Percentiles rank a stretch among this genome's conserved stretches.
phyloP scores from a whole-genome alignment of 2,113 vertebrate species.

The Pleuronectes platessa region DNA sequence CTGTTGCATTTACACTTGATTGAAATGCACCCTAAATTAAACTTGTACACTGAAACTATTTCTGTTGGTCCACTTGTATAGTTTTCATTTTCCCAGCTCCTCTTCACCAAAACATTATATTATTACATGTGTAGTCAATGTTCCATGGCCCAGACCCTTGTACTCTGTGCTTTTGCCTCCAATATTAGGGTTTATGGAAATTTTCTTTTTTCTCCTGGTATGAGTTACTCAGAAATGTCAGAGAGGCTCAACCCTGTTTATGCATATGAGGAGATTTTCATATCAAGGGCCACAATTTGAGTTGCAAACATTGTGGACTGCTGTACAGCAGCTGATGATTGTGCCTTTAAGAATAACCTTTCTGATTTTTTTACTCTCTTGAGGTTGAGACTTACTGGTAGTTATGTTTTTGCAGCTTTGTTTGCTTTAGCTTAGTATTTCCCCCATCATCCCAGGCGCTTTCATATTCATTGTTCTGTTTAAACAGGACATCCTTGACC shows the following conservation, averaged over 20 bases:
- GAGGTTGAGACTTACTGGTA: conserved; percentile 72
- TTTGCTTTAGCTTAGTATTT: conserved; percentile 68
- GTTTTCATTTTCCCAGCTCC: conserved; percentile 15
- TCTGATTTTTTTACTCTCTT: conserved; percentile 23
- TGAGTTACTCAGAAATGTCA: conserved; percentile 22
- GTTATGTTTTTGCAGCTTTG: conserved; percentile 76
- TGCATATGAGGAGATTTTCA: neutral
- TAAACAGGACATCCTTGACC: conserved; percentile 38
- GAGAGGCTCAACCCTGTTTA: conserved; percentile 16
- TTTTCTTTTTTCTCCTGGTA: neutral
- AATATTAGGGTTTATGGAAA: conserved; percentile 17
- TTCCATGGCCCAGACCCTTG: conserved; percentile 1
- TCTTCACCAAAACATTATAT: conserved; percentile 2
- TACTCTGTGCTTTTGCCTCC: neutral
- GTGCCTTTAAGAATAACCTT: conserved; percentile 42
- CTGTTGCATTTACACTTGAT: neutral
- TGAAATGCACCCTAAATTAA: neutral
- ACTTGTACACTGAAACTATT: neutral
- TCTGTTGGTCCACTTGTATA: neutral
- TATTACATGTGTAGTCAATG: conserved; percentile 19
- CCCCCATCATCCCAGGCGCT: conserved; percentile 43
- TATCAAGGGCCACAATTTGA: conserved; percentile 16
- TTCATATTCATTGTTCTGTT: conserved; percentile 67
- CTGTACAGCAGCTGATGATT: conserved; percentile 37
- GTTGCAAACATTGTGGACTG: conserved; percentile 6